Conservation (phyloP, 1,140 invertebrate genomes). For the Augochlora pura region DNA sequence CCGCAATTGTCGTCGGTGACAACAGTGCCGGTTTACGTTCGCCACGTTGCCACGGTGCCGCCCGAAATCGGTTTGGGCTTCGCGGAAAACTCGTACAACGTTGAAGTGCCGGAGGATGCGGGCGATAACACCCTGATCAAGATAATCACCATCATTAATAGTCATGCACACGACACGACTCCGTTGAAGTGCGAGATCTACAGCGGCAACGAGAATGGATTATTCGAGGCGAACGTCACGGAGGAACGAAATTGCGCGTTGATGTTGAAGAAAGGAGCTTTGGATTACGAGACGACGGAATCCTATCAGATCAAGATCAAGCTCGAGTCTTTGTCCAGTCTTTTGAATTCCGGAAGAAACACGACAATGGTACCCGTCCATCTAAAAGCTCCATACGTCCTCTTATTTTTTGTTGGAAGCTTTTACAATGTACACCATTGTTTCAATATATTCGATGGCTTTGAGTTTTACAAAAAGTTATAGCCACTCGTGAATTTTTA, state of each 20-base stretch:
- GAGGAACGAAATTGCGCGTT: conserved; percentile 90
- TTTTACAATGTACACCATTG: too few relatives aligned
- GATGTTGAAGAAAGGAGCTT: conserved; percentile 83
- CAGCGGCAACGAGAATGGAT: conserved; percentile 85
- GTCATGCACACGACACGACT: conserved; percentile 83
- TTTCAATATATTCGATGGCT: too few relatives aligned
- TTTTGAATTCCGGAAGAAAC: conserved; percentile 88
- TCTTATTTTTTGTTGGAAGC: background rate
- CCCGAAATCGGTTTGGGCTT: conserved; percentile 89
- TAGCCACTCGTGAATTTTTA: too few relatives aligned
- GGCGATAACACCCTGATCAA: conserved; percentile 85
- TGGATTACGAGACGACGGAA: conserved; percentile 89
- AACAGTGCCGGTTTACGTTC: conserved; percentile 90
- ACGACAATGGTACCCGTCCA: conserved; percentile 82
- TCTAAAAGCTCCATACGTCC: background rate
- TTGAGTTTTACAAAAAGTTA: too few relatives aligned
- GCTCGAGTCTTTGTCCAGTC: conserved; percentile 87
- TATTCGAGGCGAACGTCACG: conserved; percentile 87
- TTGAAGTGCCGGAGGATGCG: conserved; percentile 90
- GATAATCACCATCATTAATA: conserved; percentile 88
- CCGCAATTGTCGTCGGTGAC: conserved; percentile 90
- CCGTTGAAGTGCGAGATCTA: conserved; percentile 88
- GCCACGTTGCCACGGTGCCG: conserved; percentile 86
- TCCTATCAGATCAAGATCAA: conserved; percentile 89
- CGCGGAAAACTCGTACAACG: conserved; percentile 90